Evolutionary conservation across 2,888 invertebrate species (phyloP).

Genomic region (Epistrophe eligans): DNA sequence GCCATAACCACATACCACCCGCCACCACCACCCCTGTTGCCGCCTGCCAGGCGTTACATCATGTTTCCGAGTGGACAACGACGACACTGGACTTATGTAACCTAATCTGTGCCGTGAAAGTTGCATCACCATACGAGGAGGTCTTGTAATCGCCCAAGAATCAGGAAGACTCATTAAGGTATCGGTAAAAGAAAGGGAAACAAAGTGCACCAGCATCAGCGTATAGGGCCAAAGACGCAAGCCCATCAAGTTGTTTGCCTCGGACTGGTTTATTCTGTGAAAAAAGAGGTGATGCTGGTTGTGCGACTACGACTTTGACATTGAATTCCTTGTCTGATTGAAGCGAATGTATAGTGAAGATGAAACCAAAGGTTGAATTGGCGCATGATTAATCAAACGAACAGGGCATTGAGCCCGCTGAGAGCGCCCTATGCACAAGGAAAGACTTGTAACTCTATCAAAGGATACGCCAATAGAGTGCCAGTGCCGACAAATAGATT

Average conservation of each 20-base stretch:
- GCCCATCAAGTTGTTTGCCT: conserved; percentile 8
- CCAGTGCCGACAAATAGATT: conserved; percentile 67
- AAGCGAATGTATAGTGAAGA: conserved; percentile 44
- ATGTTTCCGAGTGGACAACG: conserved; percentile 51
- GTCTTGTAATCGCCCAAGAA: conserved; percentile 62
- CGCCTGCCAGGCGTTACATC: conserved; percentile 71
- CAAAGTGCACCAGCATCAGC: conserved; percentile 15
- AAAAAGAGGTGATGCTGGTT: conserved; percentile 30
- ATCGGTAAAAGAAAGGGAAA: conserved; percentile 70
- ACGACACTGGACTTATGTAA: conserved; percentile 72
- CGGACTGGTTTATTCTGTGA: conserved; percentile 51
- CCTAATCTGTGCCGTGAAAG: conserved; percentile 74
- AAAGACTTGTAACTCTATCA: conserved; percentile 36
- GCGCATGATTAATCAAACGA: conserved; percentile 73
- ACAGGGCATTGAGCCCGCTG: conserved; percentile 60
- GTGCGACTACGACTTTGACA: conserved; percentile 75
- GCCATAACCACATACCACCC: conserved; percentile 4
- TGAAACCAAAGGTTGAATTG: conserved; percentile 69
- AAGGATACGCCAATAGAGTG: conserved; percentile 71
- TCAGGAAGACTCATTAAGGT: conserved; percentile 73
- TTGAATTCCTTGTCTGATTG: conserved; percentile 75
- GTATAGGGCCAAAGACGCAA: conserved; percentile 35
- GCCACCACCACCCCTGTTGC: conserved; percentile 39
- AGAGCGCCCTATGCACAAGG: neutral
- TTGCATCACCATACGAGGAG: conserved; percentile 67